phyloP scores from a whole-genome alignment of 2,797 vertebrate species.

The Betta splendens region DNA sequence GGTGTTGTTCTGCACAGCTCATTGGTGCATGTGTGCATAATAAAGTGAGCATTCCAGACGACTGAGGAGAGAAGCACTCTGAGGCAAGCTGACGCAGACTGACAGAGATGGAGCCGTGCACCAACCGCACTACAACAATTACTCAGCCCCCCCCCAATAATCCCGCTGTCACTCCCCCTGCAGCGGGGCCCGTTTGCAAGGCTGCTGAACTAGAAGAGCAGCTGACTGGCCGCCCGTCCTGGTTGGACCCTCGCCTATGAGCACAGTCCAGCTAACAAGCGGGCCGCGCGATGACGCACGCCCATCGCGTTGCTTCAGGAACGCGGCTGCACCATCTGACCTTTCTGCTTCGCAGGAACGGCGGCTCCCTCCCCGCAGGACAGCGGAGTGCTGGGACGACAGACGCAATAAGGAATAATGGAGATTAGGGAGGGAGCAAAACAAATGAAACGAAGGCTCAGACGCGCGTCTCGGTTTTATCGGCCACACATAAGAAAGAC shows the following conservation, averaged over 20 bases:
- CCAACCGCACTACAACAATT: slow-evolving; percentile 64
- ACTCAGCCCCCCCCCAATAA: slow-evolving; percentile 48
- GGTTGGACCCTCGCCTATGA: slow-evolving; percentile 28
- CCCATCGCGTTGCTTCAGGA: neutral
- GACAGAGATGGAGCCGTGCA: slow-evolving; percentile 48
- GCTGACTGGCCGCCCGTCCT: slow-evolving; percentile 12
- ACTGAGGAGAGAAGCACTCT: slow-evolving; percentile 46
- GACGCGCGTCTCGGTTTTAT: too few species aligned
- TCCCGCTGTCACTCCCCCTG: slow-evolving; percentile 26
- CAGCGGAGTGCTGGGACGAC: too few species aligned
- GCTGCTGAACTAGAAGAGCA: slow-evolving; percentile 64
- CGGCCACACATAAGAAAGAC: too few species aligned
- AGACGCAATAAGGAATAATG: too few species aligned
- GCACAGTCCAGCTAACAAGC: slow-evolving; percentile 5
- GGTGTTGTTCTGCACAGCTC: slow-evolving; percentile 13
- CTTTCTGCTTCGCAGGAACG: neutral
- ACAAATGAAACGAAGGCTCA: too few species aligned
- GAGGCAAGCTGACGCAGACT: slow-evolving; percentile 39
- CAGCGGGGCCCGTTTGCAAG: slow-evolving; percentile 27
- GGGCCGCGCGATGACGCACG: neutral
- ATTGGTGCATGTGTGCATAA: slow-evolving; percentile 50
- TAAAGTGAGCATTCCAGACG: slow-evolving; percentile 55
- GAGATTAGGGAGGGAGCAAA: too few species aligned
- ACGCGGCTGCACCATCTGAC: slow-evolving; percentile 1
- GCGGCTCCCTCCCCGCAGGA: too few species aligned